These are phyloP conservation scores for Cochlearius cochlearius DNA, from an alignment of 2,113 vertebrate species.

Conservation along the genomic window DNA sequence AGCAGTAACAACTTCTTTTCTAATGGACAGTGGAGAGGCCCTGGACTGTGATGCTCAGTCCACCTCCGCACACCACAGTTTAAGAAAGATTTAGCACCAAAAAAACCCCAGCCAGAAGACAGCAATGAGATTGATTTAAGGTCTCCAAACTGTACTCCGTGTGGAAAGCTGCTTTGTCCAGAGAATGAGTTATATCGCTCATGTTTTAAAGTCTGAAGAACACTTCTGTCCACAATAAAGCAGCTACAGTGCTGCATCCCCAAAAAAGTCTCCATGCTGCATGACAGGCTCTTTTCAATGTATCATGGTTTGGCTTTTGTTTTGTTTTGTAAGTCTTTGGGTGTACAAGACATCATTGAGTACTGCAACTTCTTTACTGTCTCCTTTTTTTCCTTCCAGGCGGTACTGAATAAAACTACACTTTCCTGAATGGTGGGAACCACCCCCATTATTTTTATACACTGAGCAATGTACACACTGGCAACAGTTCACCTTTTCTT, in stretches of 20 bases:
- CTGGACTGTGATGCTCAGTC: neutral
- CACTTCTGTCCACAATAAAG: neutral
- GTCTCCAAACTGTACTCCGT: neutral
- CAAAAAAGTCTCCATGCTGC: neutral
- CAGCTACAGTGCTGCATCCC: neutral
- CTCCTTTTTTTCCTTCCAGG: neutral
- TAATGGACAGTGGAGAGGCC: neutral
- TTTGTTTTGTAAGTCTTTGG: neutral
- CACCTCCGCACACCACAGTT: rapidly evolving
- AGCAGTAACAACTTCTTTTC: neutral
- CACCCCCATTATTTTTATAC: neutral
- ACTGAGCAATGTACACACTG: neutral
- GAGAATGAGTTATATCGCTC: neutral
- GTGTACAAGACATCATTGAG: neutral
- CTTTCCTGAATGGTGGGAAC: neutral
- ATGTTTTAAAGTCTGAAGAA: neutral
- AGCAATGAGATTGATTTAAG: neutral
- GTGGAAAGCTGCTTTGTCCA: neutral
- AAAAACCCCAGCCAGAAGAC: neutral
- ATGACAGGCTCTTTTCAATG: neutral
- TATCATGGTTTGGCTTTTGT: neutral
- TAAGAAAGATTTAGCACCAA: neutral
- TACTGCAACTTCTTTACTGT: neutral
- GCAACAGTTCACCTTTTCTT: neutral
- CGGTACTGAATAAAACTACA: neutral